Evolutionary conservation across 1,140 invertebrate genomes (phyloP).

Genomic region (Penaeus indicus): DNA sequence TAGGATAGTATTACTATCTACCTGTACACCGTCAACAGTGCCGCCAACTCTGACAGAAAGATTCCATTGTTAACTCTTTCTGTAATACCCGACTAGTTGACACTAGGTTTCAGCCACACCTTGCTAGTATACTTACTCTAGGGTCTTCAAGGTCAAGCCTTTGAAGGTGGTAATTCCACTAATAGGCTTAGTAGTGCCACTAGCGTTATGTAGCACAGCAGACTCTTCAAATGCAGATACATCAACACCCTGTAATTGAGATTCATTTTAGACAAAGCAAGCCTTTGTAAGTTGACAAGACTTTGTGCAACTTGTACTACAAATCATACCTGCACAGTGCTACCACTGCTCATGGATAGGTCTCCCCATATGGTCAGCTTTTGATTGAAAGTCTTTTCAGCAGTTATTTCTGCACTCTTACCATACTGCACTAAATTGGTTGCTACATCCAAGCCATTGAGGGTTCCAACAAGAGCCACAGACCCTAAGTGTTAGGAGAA

Average conservation of each 20-base stretch:
- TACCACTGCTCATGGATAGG: slow-evolving; percentile 9
- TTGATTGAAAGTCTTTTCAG: slow-evolving; percentile 30
- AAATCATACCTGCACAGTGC: slow-evolving; percentile 38
- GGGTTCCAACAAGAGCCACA: slow-evolving; percentile 18
- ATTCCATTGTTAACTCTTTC: no score
- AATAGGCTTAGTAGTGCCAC: neutral
- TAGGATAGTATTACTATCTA: neutral
- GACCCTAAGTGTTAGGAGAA: neutral
- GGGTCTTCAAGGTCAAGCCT: neutral
- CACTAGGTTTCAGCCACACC: no score
- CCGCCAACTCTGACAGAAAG: slow-evolving; percentile 14
- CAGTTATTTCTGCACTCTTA: neutral
- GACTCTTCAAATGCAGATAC: slow-evolving; percentile 28
- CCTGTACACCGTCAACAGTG: slow-evolving; percentile 23
- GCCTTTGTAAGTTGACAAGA: no score
- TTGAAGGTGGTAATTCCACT: slow-evolving; percentile 30
- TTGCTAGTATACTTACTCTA: no score
- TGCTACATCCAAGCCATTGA: slow-evolving; percentile 5
- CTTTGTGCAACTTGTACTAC: no score
- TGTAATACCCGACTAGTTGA: no score
- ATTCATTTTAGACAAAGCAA: neutral
- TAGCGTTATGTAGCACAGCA: neutral
- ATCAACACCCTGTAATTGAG: slow-evolving; percentile 27
- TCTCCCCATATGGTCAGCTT: slow-evolving; percentile 5
- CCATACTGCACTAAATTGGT: slow-evolving; percentile 35